Base-by-base conservation (phyloP, 2,888 invertebrate species). In the Choristoneura rosaceana region DNA sequence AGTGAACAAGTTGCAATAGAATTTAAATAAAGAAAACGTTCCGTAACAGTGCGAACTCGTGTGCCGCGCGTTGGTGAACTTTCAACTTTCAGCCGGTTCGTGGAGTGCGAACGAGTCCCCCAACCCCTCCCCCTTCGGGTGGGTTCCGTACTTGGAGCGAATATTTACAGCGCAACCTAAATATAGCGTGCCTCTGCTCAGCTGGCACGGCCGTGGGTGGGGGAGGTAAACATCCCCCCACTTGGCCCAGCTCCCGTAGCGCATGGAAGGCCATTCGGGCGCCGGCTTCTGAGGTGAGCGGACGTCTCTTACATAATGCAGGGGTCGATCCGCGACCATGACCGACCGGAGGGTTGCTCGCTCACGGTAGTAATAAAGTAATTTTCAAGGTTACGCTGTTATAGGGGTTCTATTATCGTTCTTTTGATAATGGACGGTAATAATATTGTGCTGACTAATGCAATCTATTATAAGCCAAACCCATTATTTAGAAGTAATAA, bases 151-250 rank as follows among this genome's bases (percentile, higher is more conserved):
- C 93, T 93, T 90, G 91, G 91, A 89, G 89, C 89, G 92, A 90
- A 90, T 93, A 93, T 93, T 94, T 94, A 94, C 93, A 93, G 93
- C 93, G 89, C 92, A 93, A 92, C 92, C 93, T 94, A 93, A 93
- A 94, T 94, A 94, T 93, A 94, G 93, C 92, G 92, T 90, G 88
- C 87, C 91, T 87, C 87, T 89, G 93, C 93, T 93, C 93, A 93
- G 93, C 93, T 94, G 93, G 93, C 85, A 90, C 91, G 87, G 83
- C 77, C 64, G 84, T 84, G 79, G 81, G 81, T 77, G 79, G 85
- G 84, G 89, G 90, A 85, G 90, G 89, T 91, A 92, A 92, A 93
- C 90, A 90, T 85, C 81, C 87, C 87, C 87, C 87, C 80, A 75
- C 81, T 81, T 59, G 17, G 14, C 82, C 76, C 77, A 61, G 77